phyloP scores from a whole-genome alignment of 2,797 vertebrate genomes.

The Ambastaia sidthimunki region DNA sequence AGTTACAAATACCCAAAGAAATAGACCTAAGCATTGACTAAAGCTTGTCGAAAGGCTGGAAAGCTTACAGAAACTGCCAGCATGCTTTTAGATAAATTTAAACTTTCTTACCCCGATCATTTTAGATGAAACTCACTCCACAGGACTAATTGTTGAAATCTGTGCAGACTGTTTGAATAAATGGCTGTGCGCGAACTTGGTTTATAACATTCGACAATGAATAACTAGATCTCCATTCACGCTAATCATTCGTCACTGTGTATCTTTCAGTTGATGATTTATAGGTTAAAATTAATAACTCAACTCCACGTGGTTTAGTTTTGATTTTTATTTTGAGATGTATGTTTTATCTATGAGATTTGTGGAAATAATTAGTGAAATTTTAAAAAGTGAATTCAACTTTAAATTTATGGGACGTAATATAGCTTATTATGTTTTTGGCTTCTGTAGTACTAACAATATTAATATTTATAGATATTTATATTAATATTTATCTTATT shows the following conservation, averaged over 20 bases:
- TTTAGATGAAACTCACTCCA: slow-evolving; percentile 56
- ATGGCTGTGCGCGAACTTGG: slow-evolving; percentile 75
- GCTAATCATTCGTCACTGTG: slow-evolving; percentile 90
- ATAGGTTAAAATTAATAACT: slow-evolving; percentile 98
- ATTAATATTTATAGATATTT: background rate
- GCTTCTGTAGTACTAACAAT: background rate
- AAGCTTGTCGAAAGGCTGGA: background rate
- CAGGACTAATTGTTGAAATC: slow-evolving; percentile 70
- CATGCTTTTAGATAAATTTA: background rate
- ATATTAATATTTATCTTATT: background rate
- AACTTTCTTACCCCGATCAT: slow-evolving; percentile 49
- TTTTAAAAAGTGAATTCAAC: background rate
- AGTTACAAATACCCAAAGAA: background rate
- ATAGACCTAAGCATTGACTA: background rate
- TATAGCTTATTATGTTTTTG: background rate
- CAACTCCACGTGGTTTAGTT: slow-evolving; percentile 90
- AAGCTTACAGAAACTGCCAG: background rate
- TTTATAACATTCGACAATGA: slow-evolving; percentile 94
- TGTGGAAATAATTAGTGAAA: background rate
- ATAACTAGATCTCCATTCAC: slow-evolving; percentile 91
- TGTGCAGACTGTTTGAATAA: slow-evolving; percentile 72
- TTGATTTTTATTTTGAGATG: slow-evolving; percentile 65
- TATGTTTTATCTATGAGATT: slow-evolving; percentile 52
- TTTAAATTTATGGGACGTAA: background rate
- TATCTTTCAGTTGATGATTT: slow-evolving; percentile 99